phyloP scores from a whole-genome alignment of 2,888 invertebrate species.

The Pycnomerus fuliginosus region DNA sequence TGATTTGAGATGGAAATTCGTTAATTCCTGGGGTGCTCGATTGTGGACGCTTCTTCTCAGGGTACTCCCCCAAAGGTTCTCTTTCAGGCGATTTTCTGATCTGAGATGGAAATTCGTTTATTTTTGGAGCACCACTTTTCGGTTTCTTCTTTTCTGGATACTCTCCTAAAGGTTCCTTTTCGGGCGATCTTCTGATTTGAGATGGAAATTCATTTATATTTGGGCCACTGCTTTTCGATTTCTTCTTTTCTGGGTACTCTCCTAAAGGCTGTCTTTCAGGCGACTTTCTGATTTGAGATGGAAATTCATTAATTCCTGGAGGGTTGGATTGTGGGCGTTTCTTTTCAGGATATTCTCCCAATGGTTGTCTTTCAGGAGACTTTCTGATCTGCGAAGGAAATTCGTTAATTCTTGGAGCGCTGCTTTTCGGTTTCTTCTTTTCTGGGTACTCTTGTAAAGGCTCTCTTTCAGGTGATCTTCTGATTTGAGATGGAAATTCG shows the following conservation, averaged over 20 bases:
- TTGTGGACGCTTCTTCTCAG: slow-evolving; percentile 20
- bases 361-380: slow-evolving; percentile 17
- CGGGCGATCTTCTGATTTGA: slow-evolving; percentile 27
- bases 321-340: slow-evolving; percentile 3
- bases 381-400: slow-evolving; percentile 26
- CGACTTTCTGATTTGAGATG: slow-evolving; percentile 27
- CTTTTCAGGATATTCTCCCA: slow-evolving; percentile 17
- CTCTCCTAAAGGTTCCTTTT: slow-evolving; percentile 26
- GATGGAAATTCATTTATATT: slow-evolving; percentile 31
- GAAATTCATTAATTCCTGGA: slow-evolving; percentile 10
- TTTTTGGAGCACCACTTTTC: slow-evolving; percentile 1
- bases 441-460: slow-evolving; percentile 24
- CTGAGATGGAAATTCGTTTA: slow-evolving; percentile 25
- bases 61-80: slow-evolving; percentile 22
- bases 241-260: slow-evolving; percentile 26
- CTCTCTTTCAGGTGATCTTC: slow-evolving; percentile 21
- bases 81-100: slow-evolving; percentile 16
- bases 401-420: slow-evolving; percentile 15
- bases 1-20: slow-evolving; percentile 35
- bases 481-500: slow-evolving; percentile 26
- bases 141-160: slow-evolving; percentile 22
- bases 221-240: slow-evolving; percentile 25
- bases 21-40: slow-evolving; percentile 21
- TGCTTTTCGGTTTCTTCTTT: slow-evolving; percentile 17
- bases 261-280: slow-evolving; percentile 26